phyloP scores from a whole-genome alignment of 2,797 vertebrate genomes.

The Peromyscus eremicus region DNA sequence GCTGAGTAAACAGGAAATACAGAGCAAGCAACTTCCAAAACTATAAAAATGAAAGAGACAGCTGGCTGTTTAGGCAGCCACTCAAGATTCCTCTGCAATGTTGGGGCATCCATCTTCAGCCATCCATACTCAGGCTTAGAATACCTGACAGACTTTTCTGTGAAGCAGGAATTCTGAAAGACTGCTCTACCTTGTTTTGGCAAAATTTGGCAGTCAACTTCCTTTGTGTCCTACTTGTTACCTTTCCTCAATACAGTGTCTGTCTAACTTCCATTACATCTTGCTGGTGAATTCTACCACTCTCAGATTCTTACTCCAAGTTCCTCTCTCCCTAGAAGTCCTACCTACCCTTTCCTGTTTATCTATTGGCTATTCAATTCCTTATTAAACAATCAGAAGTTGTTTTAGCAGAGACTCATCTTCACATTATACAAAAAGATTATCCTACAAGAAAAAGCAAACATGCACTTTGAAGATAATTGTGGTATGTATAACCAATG shows the following conservation, averaged over 20 bases:
- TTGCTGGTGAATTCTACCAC: neutral
- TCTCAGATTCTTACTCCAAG: neutral
- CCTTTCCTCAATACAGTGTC: neutral
- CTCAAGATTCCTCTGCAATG: too few relatives aligned
- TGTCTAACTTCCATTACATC: neutral
- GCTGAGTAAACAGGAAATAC: neutral
- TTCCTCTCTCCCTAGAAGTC: neutral
- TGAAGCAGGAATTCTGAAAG: neutral
- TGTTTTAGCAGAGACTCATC: neutral
- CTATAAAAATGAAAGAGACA: too few relatives aligned
- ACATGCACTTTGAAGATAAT: neutral
- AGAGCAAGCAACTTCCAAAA: neutral
- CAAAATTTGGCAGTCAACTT: neutral
- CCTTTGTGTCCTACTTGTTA: neutral
- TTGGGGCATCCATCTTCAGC: too few relatives aligned
- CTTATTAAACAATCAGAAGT: neutral
- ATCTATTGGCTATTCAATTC: neutral
- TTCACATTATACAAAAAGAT: neutral
- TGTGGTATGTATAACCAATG: neutral
- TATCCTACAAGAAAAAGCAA: neutral
- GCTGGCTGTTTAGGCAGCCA: too few relatives aligned
- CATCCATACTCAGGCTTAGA: neutral
- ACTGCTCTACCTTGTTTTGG: neutral
- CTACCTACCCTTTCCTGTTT: neutral
- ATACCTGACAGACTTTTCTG: neutral